Base-by-base conservation (phyloP, 2,888 invertebrate species). In the Eretmocerus hayati region DNA sequence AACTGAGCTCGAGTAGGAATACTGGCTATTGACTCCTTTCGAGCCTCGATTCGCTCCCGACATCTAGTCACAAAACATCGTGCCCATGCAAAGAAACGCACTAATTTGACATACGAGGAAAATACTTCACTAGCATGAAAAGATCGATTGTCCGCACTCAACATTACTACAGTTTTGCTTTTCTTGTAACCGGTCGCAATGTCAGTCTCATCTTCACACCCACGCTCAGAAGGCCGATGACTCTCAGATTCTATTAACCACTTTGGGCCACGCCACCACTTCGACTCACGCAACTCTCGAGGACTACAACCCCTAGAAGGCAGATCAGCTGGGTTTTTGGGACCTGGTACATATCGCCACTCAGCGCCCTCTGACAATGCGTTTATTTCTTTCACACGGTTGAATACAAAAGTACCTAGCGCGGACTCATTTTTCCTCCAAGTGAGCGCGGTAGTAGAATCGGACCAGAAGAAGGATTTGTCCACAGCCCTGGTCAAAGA, bases 301-400 rank as follows among this genome's bases (percentile, higher is more conserved):
- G 5, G 35, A 2, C 9, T 41, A 15, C 51, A 54, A 13, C 39
- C 43, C 6, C 39, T 38, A 2, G 64, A 65, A 2, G 63, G 62
- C n/a, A 64, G 43, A 50, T 67, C 36, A 5, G 64, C 45, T 2
- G 45, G 37, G 22, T 45, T 40, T 3, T 16, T 1, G 15, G 13
- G 5, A 5, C 18, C 64, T 3, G 64, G 62, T 9, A 66, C 53
- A 52, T 60, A 56, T 6, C 47, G 37, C 65, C 65, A 67, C 1
- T 42, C 15, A 1, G 52, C 37, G 4, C 15, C 15, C 2, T 20
- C 15, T 9, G 50, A 44, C 5, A 56, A 31, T 16, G 6, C 30
- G 32, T 59, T 50, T 22, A 65, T 65, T 55, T 63, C 62, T 42
- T 52, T 44, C 1, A 60, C 56, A 23, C 61, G 42, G 48, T 66